Conservation (phyloP, 2,113 vertebrate genomes). For the Engraulis encrasicolus region DNA sequence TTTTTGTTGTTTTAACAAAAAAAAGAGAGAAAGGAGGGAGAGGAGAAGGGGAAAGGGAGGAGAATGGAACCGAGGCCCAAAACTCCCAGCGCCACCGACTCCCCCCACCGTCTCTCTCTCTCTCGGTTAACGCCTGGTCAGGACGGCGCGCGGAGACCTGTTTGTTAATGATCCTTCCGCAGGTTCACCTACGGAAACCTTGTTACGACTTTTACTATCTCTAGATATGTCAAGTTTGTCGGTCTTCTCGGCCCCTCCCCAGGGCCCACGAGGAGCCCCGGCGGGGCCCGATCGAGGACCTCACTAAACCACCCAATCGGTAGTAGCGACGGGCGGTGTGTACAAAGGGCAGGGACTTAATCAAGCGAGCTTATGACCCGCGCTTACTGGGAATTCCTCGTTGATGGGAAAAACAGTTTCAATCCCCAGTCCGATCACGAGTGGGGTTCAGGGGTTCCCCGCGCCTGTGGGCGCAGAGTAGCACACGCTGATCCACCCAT, state of each 20-base stretch:
- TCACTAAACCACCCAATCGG: slow-evolving; percentile 51
- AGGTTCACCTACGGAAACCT: slow-evolving; percentile 62
- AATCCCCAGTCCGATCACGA: background rate
- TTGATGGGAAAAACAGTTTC: slow-evolving; percentile 16
- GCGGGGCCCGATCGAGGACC: slow-evolving; percentile 37
- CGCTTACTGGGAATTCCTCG: slow-evolving; percentile 55
- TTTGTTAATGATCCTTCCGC: slow-evolving; percentile 60
- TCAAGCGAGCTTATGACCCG: slow-evolving; percentile 53
- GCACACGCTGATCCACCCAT: slow-evolving; percentile 36
- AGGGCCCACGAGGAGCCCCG: slow-evolving; percentile 26
- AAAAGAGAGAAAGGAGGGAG: no score
- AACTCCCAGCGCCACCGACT: no score
- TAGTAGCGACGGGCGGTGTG: slow-evolving; percentile 46
- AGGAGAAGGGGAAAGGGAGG: no score
- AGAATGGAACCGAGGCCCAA: no score
- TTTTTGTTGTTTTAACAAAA: no score
- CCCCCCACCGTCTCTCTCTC: no score
- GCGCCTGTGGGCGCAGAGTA: slow-evolving; percentile 26
- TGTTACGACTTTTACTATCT: slow-evolving; percentile 62
- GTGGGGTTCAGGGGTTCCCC: no score
- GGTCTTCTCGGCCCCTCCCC: slow-evolving; percentile 45
- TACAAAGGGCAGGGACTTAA: slow-evolving; percentile 44
- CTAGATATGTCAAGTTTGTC: slow-evolving; percentile 54
- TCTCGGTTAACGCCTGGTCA: no score
- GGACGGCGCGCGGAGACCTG: no score